Evolutionary conservation across 2,797 vertebrate species (phyloP).

Genomic region (Clarias pachynema): DNA sequence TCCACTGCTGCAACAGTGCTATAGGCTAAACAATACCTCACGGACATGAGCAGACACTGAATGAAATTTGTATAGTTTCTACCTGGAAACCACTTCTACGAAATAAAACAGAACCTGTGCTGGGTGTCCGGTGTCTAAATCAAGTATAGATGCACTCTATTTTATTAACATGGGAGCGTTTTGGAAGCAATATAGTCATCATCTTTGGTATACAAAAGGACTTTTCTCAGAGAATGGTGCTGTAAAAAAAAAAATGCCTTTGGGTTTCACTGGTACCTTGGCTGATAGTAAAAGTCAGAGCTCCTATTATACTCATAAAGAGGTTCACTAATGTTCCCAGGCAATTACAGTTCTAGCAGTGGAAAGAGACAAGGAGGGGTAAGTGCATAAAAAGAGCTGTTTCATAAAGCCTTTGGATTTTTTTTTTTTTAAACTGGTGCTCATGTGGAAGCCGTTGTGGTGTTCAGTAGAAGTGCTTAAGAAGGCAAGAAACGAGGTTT

Average conservation of each 20-base stretch:
- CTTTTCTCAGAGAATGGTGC: background rate
- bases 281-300: background rate
- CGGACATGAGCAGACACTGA: background rate
- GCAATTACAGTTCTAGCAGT: constrained; percentile 35
- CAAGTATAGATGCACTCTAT: background rate
- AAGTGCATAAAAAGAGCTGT: constrained; percentile 36
- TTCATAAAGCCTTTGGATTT: constrained; percentile 48
- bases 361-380: constrained; percentile 24
- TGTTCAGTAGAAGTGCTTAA: constrained; percentile 35
- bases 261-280: background rate
- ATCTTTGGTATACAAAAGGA: background rate
- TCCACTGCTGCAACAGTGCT: background rate
- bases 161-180: background rate
- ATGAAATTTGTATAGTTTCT: background rate
- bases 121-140: background rate
- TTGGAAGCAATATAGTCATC: background rate
- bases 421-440: background rate
- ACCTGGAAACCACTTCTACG: background rate
- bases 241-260: background rate
- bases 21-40: background rate
- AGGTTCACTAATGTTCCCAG: constrained; percentile 44
- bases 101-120: background rate
- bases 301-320: constrained; percentile 43
- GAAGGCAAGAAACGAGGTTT: constrained; percentile 19
- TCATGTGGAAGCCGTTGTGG: constrained; percentile 21